These are phyloP conservation scores for Drosophila mercatorum DNA, from an alignment of 2,888 invertebrate species.

Conservation along the genomic window DNA sequence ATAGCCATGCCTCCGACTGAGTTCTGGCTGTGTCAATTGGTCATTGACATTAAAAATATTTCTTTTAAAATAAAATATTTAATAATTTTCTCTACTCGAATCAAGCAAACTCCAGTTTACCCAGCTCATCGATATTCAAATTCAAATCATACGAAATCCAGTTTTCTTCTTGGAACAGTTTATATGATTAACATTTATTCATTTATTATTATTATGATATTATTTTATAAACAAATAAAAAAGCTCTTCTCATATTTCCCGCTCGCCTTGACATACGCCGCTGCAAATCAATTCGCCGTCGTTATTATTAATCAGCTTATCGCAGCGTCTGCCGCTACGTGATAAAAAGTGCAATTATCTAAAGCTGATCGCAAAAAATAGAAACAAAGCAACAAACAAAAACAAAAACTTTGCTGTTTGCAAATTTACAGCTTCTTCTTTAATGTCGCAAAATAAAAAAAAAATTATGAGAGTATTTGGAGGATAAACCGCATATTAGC, in stretches of 20 bases:
- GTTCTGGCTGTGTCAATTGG: no score
- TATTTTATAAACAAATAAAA: conserved; percentile 24
- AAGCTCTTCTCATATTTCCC: conserved; percentile 3
- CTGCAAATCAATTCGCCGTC: conserved; percentile 12
- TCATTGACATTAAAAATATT: no score
- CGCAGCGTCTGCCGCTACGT: conserved; percentile 22
- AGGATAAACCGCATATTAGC: conserved; percentile 32
- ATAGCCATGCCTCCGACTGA: no score
- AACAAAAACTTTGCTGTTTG: conserved; percentile 21
- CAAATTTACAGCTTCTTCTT: conserved; percentile 53
- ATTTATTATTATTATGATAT: neutral
- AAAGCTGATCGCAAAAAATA: conserved; percentile 1
- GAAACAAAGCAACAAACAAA: neutral
- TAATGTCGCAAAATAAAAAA: conserved; percentile 36
- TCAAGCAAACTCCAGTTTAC: neutral
- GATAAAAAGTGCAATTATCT: conserved; percentile 48
- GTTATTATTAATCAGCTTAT: conserved; percentile 51
- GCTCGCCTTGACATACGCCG: conserved; percentile 27
- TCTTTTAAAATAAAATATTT: no score
- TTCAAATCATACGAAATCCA: conserved; percentile 11
- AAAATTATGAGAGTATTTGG: conserved; percentile 51
- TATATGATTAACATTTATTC: conserved; percentile 10
- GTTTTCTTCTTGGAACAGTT: conserved; percentile 22
- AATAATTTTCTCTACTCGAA: neutral
- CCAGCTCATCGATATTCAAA: conserved; percentile 3